A percentile compares a stretch with the other conserved stretches of the same genome.
Conservation (phyloP, 1,140 invertebrate genomes). For the Ips typographus region DNA sequence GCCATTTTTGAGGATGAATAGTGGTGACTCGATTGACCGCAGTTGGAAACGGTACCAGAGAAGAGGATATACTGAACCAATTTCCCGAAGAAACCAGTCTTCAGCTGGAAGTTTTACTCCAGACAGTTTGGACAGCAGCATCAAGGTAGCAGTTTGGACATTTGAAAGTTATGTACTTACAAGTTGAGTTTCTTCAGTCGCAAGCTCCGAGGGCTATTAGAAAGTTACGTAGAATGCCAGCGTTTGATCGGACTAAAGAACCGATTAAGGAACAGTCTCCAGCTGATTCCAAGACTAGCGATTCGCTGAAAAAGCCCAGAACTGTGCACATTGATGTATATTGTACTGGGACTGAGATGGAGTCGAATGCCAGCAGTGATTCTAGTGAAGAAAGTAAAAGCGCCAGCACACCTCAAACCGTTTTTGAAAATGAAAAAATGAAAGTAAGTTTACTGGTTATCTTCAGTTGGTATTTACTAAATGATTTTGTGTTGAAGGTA, state of each 20-base stretch:
- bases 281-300: conserved; percentile 41
- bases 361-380: conserved; percentile 51
- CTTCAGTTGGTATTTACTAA: background rate
- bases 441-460: conserved; percentile 35
- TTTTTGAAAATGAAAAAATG: conserved; percentile 64
- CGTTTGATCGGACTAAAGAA: conserved; percentile 11
- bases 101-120: conserved; percentile 35
- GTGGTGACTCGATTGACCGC: conserved; percentile 24
- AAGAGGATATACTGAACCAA: conserved; percentile 31
- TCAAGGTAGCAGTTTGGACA: conserved; percentile 15
- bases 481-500: conserved; percentile 43
- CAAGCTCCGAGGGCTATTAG: conserved; percentile 15
- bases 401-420: conserved; percentile 62
- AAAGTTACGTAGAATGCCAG: conserved; percentile 22
- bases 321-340: conserved; percentile 79
- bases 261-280: conserved; percentile 32
- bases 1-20: conserved; percentile 41
- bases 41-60: conserved; percentile 35
- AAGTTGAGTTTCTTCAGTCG: background rate
- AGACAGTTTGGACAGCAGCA: conserved; percentile 42
- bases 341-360: conserved; percentile 71
- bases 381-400: conserved; percentile 49
- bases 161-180: conserved; percentile 5
- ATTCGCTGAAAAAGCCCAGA: conserved; percentile 61
- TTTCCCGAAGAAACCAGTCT: background rate